phyloP scores from a whole-genome alignment of 2,797 vertebrate genomes.

The Cryptoblepharus egeriae region DNA sequence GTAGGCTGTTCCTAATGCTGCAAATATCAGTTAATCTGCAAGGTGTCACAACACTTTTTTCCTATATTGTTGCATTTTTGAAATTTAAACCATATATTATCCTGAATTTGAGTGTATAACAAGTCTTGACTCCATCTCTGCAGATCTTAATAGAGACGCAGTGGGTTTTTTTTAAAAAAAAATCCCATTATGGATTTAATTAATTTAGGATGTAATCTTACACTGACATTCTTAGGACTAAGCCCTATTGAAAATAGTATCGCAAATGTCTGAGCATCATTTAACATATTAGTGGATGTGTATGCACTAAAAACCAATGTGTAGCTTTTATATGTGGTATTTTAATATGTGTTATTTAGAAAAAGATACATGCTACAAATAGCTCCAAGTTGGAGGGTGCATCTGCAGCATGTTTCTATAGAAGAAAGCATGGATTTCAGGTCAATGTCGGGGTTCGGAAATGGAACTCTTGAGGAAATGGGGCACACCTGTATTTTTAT shows the following conservation, averaged over 20 bases:
- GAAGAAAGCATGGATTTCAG: neutral
- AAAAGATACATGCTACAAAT: neutral
- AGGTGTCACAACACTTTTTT: neutral
- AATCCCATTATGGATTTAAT: too few species aligned
- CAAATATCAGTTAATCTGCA: too few species aligned
- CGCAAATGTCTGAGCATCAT: neutral
- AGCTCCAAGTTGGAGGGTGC: neutral
- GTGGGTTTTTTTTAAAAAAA: too few species aligned
- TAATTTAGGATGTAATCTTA: too few species aligned
- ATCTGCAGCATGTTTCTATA: neutral
- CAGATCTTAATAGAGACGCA: too few species aligned
- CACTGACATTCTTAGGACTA: too few species aligned
- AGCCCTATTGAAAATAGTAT: too few species aligned
- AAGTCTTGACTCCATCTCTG: too few species aligned
- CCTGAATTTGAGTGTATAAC: too few species aligned
- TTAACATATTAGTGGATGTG: neutral
- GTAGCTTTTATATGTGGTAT: neutral
- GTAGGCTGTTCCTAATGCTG: neutral
- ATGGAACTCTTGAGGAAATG: too few species aligned
- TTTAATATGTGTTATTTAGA: neutral
- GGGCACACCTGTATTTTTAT: too few species aligned
- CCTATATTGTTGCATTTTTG: neutral
- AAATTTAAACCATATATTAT: neutral
- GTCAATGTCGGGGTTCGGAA: too few species aligned
- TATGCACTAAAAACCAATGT: neutral